Conservation (phyloP, 2,888 invertebrate species). For the Cephus spinipes region DNA sequence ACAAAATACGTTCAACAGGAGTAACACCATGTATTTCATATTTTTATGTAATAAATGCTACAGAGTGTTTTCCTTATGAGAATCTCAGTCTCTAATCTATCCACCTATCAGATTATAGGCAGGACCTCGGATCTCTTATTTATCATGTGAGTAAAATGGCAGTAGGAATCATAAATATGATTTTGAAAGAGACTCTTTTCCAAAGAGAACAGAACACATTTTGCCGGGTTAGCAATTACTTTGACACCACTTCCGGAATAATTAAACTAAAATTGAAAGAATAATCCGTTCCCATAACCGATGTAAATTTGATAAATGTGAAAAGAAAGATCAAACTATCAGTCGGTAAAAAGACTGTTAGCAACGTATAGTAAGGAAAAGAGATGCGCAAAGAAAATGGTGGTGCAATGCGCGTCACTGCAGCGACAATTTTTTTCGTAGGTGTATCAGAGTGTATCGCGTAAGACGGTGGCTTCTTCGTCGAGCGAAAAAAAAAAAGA, state of each 20-base stretch:
- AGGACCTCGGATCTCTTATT: too few species aligned
- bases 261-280: too few species aligned
- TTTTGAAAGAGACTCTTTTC: too few species aligned
- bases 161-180: too few species aligned
- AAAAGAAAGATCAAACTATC: neutral
- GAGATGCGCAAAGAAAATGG: neutral
- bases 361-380: neutral
- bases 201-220: too few species aligned
- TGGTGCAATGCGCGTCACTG: neutral
- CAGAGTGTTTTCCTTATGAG: neutral
- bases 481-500: neutral
- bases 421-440: neutral
- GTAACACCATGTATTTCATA: neutral
- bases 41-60: neutral
- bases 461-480: neutral
- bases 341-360: neutral
- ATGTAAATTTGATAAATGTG: too few species aligned
- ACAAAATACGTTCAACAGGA: conserved; percentile 17
- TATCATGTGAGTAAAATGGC: too few species aligned
- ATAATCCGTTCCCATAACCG: too few species aligned
- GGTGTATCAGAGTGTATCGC: neutral
- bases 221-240: too few species aligned
- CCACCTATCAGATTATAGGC: neutral
- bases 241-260: too few species aligned
- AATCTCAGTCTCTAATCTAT: neutral